phyloP scores from a whole-genome alignment of 2,113 vertebrate genomes.

The Perccottus glenii region DNA sequence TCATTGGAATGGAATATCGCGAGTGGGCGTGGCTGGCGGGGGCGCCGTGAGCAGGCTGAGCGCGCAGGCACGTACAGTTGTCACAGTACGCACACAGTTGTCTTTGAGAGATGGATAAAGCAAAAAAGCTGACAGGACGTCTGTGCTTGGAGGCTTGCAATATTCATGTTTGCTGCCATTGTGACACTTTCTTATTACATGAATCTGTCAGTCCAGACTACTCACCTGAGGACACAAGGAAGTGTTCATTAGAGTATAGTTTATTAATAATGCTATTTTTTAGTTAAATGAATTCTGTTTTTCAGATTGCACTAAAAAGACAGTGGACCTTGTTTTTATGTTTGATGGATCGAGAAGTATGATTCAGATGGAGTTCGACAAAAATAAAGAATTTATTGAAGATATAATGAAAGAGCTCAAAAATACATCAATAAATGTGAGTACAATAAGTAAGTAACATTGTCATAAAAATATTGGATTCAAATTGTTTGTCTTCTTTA shows the following conservation, averaged over 20 bases:
- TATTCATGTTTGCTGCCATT: no score
- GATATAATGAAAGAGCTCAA: conserved; percentile 74
- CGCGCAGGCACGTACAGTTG: no score
- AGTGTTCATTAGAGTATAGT: background rate
- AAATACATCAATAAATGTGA: conserved; percentile 80
- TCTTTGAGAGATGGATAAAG: no score
- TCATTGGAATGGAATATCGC: no score
- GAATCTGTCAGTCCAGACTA: no score
- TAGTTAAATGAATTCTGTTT: background rate
- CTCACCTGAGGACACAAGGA: no score
- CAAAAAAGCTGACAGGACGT: no score
- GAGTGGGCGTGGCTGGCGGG: no score
- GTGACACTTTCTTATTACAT: no score
- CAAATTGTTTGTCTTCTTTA: conserved; percentile 40
- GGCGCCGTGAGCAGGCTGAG: no score
- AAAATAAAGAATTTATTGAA: conserved; percentile 79
- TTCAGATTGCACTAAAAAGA: conserved; percentile 80
- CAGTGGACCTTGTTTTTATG: conserved; percentile 83
- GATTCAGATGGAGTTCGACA: conserved; percentile 43
- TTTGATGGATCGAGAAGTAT: conserved; percentile 84
- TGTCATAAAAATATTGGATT: background rate
- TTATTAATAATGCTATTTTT: background rate
- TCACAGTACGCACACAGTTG: no score
- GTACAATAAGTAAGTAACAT: background rate
- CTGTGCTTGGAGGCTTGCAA: no score